Conservation (phyloP, 2,797 vertebrate genomes). For the Remorina albescens region DNA sequence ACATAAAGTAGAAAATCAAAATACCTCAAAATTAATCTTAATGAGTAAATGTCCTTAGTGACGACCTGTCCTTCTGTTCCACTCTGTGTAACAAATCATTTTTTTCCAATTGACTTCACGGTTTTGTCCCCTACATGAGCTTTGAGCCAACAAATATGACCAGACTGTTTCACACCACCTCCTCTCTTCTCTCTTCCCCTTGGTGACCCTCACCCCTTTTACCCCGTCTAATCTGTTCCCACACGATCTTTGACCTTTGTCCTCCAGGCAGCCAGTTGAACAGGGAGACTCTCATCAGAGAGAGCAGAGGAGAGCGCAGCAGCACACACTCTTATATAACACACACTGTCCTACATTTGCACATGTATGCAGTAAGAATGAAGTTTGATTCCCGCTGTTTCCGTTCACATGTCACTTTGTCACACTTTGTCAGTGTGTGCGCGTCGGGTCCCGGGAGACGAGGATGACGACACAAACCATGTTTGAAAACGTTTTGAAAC, state of each 20-base stretch:
- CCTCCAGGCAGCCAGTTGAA: constrained; percentile 53
- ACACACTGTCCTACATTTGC: background rate
- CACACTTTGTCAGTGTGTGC: background rate
- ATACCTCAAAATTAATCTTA: background rate
- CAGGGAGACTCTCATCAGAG: constrained; percentile 51
- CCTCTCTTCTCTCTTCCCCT: constrained; percentile 15
- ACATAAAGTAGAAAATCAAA: background rate
- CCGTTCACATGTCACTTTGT: too few relatives aligned
- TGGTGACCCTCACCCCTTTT: constrained; percentile 40
- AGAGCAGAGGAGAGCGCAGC: background rate
- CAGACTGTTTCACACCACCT: constrained; percentile 30
- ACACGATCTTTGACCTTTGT: constrained; percentile 60
- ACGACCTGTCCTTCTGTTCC: too few relatives aligned
- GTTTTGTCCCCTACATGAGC: background rate
- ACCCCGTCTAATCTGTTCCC: constrained; percentile 58
- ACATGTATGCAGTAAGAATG: constrained; percentile 6
- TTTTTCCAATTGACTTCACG: constrained; percentile 8
- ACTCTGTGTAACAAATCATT: background rate
- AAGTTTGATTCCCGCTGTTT: background rate
- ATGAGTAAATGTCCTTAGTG: background rate
- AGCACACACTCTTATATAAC: background rate
- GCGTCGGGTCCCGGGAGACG: constrained; percentile 15
- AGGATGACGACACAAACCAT: constrained; percentile 22
- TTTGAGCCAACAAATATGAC: constrained; percentile 17
- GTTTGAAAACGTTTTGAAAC: constrained; percentile 19